Evolutionary conservation across 2,888 invertebrate species (phyloP), one percentile per base, ranked within the genome.

Genomic region (Apantesis nais): DNA sequence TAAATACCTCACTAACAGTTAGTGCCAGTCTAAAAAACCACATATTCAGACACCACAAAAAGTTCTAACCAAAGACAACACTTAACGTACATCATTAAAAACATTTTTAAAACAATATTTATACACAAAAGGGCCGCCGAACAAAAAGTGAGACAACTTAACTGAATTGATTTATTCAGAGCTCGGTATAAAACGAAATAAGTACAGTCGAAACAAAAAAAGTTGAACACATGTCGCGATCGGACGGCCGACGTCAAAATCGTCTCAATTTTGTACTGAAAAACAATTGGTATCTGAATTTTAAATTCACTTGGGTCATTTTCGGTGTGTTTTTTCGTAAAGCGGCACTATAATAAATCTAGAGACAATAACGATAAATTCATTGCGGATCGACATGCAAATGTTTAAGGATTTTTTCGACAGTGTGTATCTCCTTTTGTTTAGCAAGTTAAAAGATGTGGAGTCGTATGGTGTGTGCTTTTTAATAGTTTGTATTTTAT

Each of bases 301-400:
- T 94, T 89, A 94, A 94, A 94, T 94, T 89, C 83, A 84, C 87
- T 89, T 90, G 91, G 89, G 89, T 91, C 91, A 93, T 94, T 93
- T 92, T 92, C 86, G 88, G 86, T 83, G 85, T 52, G 75, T 89
- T 93, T 94, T 94, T 94, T 93, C 89, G 34, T 80, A 90, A 92
- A 90, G 90, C 86, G 89, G 89, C 86, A 82, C 83, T 81, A 83
- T 88, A 93, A 95, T 95, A 95, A 95, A 95, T 95, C 95, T 92
- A 84, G 76, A 78, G 78, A 92, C 94, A 94, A 95, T 95, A 95
- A 95, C 94, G 85, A 95, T 95, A 95, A 95, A 95, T 95, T 95
- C 94, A 94, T 95, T 94, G 94, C 92, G 83, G 90, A 93, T 94
- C 93, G 95, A 93, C 95, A 95, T 95, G 95, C 94, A 94, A 95